These are phyloP conservation scores for Drosophila subobscura DNA, from an alignment of 1,140 invertebrate species.

Conservation along the genomic window DNA sequence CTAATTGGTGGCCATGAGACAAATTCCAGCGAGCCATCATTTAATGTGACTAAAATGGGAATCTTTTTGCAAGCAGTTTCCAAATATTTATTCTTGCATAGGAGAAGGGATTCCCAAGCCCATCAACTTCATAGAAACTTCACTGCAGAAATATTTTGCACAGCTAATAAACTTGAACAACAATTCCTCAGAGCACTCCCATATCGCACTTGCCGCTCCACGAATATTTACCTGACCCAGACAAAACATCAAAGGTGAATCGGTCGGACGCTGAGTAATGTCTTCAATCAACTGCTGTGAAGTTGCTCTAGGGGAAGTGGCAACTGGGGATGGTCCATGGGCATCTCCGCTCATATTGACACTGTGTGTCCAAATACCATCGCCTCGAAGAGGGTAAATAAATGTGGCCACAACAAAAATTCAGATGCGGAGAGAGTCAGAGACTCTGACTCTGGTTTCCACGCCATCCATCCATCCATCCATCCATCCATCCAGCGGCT, in stretches of 20 bases:
- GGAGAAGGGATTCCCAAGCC: no score
- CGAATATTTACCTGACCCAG: constrained; percentile 33
- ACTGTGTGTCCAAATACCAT: constrained; percentile 60
- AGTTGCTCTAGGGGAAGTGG: constrained; percentile 23
- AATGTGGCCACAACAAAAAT: constrained; percentile 56
- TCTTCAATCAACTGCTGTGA: constrained; percentile 48
- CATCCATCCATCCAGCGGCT: constrained; percentile 1
- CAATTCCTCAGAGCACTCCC: constrained; percentile 18
- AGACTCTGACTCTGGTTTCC: constrained; percentile 8
- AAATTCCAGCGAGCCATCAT: no score
- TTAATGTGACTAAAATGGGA: no score
- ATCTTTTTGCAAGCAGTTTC: background rate
- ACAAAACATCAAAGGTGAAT: constrained; percentile 39
- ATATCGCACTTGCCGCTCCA: constrained; percentile 20
- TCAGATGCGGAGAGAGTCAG: no score
- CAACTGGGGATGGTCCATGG: background rate
- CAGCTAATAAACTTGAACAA: constrained; percentile 17
- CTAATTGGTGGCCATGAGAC: constrained; percentile 5
- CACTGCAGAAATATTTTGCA: constrained; percentile 10
- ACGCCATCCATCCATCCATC: no score
- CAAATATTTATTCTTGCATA: background rate
- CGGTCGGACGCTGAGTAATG: constrained; percentile 15
- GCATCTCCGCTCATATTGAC: constrained; percentile 44
- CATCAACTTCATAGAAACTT: background rate
- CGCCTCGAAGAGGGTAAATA: constrained; percentile 53